Base-by-base conservation (phyloP, 1,140 invertebrate species). In the Acromyrmex echinatior region DNA sequence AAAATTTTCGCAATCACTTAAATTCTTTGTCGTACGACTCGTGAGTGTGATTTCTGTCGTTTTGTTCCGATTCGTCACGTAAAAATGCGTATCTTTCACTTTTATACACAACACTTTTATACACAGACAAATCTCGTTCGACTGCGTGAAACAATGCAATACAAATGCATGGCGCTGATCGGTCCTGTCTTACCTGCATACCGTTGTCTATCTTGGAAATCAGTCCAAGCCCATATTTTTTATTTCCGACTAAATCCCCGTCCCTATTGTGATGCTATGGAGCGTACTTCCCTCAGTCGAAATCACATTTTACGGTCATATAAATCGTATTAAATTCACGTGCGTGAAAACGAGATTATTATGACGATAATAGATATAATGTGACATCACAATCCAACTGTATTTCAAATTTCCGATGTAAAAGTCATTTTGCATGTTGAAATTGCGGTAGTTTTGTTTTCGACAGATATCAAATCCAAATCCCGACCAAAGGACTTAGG, bases 71-170 rank as follows among this genome's bases (percentile, higher is more conserved):
- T 86, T 51, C 66, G 60, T 79, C 82, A 79, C 73, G 76, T 66
- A 68, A 31, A 70, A 79, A 45, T 51, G 28, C 70, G 56, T 76
- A 84, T 84, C 70, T 84, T 74, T 62, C 58, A n/a, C 14, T 84
- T 84, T 76, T 84, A 49, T 58, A n/a, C n/a, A n/a, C n/a, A n/a
- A n/a, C n/a, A n/a, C n/a, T n/a, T n/a, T n/a, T n/a, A n/a, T n/a
- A n/a, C n/a, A n/a, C n/a, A n/a, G 49, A 62, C 81, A 62, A 88
- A 87, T 91, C 88, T 91, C 74, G 31, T 78, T 62, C 39, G 63
- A 66, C 70, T 87, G 85, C 91, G 91, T 92, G 91, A 91, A 91
- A 89, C 91, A 92, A 92, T 92, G 91, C 89, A 81, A 91, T 85
- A 90, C 90, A 92, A 91, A 90, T 65, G 87, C 35, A 85, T 77